A percentile compares a stretch with the other conserved stretches of the same genome.
Conservation (phyloP, 1,140 invertebrate species). For the Drosophila pseudoobscura region DNA sequence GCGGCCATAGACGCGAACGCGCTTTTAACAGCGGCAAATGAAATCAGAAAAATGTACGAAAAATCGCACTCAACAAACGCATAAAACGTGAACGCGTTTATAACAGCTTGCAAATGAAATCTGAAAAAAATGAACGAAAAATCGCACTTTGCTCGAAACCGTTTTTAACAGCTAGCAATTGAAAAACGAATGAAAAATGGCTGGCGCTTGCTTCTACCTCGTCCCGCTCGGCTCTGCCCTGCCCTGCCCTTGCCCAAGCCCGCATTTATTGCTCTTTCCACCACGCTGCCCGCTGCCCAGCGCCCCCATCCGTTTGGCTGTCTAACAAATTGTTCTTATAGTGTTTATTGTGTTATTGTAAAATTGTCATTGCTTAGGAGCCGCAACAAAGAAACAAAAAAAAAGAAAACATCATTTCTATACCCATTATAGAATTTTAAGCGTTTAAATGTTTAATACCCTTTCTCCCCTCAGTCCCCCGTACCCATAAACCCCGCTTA, state of each 20-base stretch:
- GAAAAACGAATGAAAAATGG: constrained; percentile 6
- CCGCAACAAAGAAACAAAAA: constrained; percentile 24
- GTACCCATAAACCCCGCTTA: constrained; percentile 42
- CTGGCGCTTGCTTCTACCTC: constrained; percentile 55
- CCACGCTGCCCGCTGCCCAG: constrained; percentile 22
- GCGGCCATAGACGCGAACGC: constrained; percentile 37
- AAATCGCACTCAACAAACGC: constrained; percentile 40
- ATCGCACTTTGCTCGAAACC: constrained; percentile 45
- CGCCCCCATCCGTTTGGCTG: constrained; percentile 38
- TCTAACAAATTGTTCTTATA: constrained; percentile 12
- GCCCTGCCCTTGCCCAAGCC: constrained; percentile 1
- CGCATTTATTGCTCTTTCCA: constrained; percentile 46
- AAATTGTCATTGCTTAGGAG: constrained; percentile 76
- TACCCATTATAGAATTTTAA: constrained; percentile 37
- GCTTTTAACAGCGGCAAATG: constrained; percentile 28
- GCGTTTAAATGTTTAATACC: constrained; percentile 62
- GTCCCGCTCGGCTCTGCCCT: constrained; percentile 6
- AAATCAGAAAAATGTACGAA: neutral
- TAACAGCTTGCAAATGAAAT: constrained; percentile 20
- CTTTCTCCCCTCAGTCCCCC: constrained; percentile 9
- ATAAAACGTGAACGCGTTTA: constrained; percentile 34
- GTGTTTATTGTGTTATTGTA: constrained; percentile 67
- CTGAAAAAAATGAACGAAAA: constrained; percentile 5
- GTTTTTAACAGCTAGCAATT: constrained; percentile 33
- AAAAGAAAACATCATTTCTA: constrained; percentile 2